phyloP scores from a whole-genome alignment of 2,888 invertebrate genomes.

The Leptopilina myrica region DNA sequence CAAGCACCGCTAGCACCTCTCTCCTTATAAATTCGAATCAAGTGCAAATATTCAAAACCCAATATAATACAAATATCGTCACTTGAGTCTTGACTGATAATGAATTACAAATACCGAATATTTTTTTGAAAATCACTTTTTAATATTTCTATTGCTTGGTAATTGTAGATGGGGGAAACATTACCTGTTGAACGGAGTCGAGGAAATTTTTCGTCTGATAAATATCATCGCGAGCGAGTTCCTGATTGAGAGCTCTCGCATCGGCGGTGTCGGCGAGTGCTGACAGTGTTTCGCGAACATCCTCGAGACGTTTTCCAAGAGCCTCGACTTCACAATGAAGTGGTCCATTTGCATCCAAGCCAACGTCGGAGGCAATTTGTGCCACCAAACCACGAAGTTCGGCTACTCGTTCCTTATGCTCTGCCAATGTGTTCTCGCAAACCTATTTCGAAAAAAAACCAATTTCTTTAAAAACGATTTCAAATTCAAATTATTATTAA shows the following conservation, averaged over 20 bases:
- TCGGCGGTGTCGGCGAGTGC: conserved; percentile 88
- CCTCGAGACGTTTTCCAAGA: conserved; percentile 85
- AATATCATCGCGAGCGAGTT: conserved; percentile 79
- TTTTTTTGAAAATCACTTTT: neutral
- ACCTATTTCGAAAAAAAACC: conserved; percentile 77
- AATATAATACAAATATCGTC: conserved; percentile 37
- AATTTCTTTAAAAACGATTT: too few species aligned
- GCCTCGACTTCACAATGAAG: conserved; percentile 88
- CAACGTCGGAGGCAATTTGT: conserved; percentile 88
- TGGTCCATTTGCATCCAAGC: conserved; percentile 83
- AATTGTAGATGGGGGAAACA: too few species aligned
- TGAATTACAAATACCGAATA: neutral
- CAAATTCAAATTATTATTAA: too few species aligned
- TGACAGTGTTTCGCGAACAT: conserved; percentile 86
- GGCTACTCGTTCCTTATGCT: conserved; percentile 82
- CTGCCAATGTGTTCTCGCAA: conserved; percentile 86
- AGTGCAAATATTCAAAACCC: conserved; percentile 26
- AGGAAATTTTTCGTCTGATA: conserved; percentile 81
- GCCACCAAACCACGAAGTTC: conserved; percentile 87
- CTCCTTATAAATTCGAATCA: conserved; percentile 25
- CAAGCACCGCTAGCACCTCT: conserved; percentile 71
- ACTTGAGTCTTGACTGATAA: neutral
- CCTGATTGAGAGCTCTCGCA: conserved; percentile 80
- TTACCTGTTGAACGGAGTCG: conserved; percentile 85
- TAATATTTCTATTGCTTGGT: too few species aligned